phyloP scores from a whole-genome alignment of 2,888 invertebrate species.

The Anoplius nigerrimus region DNA sequence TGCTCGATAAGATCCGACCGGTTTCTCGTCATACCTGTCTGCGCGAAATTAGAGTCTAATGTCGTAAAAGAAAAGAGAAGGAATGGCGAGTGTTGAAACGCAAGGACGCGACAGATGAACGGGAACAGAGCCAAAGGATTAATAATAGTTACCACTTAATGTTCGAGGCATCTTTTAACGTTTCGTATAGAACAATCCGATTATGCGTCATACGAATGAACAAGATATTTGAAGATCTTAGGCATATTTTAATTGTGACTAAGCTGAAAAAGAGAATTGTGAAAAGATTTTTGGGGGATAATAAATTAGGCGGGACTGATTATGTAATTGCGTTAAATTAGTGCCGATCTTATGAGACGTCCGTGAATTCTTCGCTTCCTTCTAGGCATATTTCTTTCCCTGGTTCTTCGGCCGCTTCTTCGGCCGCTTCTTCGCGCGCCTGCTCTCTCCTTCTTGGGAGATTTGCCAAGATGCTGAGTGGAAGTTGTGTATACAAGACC shows the following conservation, averaged over 20 bases:
- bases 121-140: constrained; percentile 36
- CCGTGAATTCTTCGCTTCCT: too few relatives aligned
- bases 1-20: constrained; percentile 53
- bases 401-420: constrained; percentile 18
- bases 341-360: too few relatives aligned
- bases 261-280: too few relatives aligned
- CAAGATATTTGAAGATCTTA: too few relatives aligned
- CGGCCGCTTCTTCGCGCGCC: constrained; percentile 39
- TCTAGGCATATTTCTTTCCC: too few relatives aligned
- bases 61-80: neutral
- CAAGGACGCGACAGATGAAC: neutral
- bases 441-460: constrained; percentile 43
- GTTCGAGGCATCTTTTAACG: constrained; percentile 56
- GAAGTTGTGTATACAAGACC: constrained; percentile 12
- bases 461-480: constrained; percentile 39
- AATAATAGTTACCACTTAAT: constrained; percentile 59
- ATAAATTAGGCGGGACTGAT: too few relatives aligned
- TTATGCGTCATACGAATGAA: too few relatives aligned
- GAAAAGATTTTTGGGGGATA: too few relatives aligned
- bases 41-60: constrained; percentile 7
- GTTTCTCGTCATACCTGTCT: constrained; percentile 26
- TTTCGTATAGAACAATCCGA: too few relatives aligned
- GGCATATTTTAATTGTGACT: too few relatives aligned
- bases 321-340: too few relatives aligned
- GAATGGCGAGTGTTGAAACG: constrained; percentile 2